A percentile compares a stretch with the other conserved stretches of the same genome.
These are phyloP conservation scores for Drosophila pullipes DNA, from an alignment of 2,888 invertebrate species.

Conservation along the genomic window DNA sequence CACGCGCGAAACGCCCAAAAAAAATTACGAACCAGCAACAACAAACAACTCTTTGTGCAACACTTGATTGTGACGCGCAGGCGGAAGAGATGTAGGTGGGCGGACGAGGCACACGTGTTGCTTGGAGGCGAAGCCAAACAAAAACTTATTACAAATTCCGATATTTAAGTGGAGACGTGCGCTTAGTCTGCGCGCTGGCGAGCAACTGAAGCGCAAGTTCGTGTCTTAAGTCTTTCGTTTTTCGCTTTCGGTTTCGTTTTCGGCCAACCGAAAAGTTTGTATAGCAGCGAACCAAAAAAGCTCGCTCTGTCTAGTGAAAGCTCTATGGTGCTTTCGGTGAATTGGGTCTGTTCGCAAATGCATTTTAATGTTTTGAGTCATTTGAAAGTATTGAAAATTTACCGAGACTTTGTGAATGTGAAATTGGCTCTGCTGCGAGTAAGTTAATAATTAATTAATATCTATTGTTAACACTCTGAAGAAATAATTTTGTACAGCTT, in stretches of 20 bases:
- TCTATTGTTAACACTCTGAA: too few relatives aligned
- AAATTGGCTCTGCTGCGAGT: not conserved
- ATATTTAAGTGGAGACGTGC: constrained; percentile 50
- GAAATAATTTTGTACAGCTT: not conserved
- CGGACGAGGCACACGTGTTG: constrained; percentile 6
- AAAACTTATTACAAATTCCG: not conserved
- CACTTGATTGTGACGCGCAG: constrained; percentile 54
- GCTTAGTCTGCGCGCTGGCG: constrained; percentile 66
- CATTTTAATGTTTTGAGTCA: not conserved
- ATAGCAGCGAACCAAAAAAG: constrained; percentile 39
- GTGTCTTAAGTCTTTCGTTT: constrained; percentile 72
- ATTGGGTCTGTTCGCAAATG: not conserved
- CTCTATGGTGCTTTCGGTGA: not conserved
- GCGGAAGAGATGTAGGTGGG: constrained; percentile 19
- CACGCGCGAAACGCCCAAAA: constrained; percentile 50
- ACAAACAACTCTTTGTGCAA: constrained; percentile 24
- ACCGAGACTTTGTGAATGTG: too few relatives aligned
- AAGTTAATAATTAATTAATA: too few relatives aligned
- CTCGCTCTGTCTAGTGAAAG: constrained; percentile 18
- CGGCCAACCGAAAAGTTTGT: constrained; percentile 16
- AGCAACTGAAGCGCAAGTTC: constrained; percentile 70
- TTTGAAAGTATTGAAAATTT: not conserved
- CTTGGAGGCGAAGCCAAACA: not conserved
- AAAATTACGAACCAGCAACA: constrained; percentile 7
- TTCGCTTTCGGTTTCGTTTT: constrained; percentile 15